A percentile compares a stretch with the other conserved stretches of the same genome.
Evolutionary conservation across 2,888 invertebrate genomes (phyloP).

Genomic region (Archips crataeganus): DNA sequence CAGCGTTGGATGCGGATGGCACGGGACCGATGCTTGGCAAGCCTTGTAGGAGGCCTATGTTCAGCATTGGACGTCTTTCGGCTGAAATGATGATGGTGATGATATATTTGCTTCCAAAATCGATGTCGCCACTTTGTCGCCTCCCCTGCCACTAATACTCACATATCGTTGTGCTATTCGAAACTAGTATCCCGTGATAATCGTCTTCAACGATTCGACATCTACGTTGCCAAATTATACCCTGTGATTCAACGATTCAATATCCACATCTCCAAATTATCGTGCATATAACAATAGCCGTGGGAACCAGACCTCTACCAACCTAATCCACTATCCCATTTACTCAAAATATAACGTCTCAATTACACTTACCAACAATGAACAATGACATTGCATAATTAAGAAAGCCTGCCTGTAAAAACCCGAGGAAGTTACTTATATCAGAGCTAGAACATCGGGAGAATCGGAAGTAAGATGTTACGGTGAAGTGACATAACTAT

Average conservation of each 20-base stretch:
- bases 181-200: no score
- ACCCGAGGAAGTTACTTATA: slow-evolving; percentile 14
- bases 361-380: background rate
- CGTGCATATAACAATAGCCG: background rate
- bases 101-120: no score
- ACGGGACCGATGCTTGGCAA: no score
- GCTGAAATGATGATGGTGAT: no score
- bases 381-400: slow-evolving; percentile 22
- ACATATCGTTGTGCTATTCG: no score
- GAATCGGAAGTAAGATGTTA: slow-evolving; percentile 20
- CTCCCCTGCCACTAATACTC: no score
- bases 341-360: background rate
- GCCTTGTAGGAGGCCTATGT: no score
- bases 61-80: no score
- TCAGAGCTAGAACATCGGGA: background rate
- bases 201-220: no score
- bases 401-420: slow-evolving; percentile 12
- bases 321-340: background rate
- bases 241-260: background rate
- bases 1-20: no score
- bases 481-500: slow-evolving; percentile 11
- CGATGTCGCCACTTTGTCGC: no score
- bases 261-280: background rate
- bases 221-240: no score
- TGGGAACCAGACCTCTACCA: background rate